Conservation (phyloP, 2,888 invertebrate species). For the Platycheirus albimanus region DNA sequence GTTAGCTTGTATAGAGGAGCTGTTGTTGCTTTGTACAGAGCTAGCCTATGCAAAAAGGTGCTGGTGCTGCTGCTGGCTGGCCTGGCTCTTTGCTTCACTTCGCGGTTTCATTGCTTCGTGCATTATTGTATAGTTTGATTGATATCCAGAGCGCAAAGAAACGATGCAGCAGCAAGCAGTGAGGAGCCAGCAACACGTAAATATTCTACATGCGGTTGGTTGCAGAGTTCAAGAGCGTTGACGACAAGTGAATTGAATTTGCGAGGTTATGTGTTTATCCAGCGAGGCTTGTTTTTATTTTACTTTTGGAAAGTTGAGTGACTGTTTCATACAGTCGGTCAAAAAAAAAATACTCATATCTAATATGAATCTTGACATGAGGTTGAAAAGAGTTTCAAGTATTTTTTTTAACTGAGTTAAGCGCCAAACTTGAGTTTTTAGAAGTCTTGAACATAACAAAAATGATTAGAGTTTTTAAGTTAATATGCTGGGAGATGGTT, state of each 20-base stretch:
- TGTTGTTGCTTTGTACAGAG: constrained; percentile 41
- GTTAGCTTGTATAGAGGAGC: too few relatives aligned
- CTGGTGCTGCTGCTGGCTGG: constrained; percentile 16
- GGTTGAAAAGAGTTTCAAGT: too few relatives aligned
- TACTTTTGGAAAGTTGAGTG: constrained; percentile 25
- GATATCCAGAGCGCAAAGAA: constrained; percentile 52
- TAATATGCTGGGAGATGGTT: too few relatives aligned
- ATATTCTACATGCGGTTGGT: constrained; percentile 59
- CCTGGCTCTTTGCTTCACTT: constrained; percentile 28
- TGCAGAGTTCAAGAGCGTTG: constrained; percentile 69
- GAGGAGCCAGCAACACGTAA: too few relatives aligned
- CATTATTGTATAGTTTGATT: constrained; percentile 68
- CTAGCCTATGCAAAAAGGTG: constrained; percentile 21
- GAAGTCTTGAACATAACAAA: too few relatives aligned
- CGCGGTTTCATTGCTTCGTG: constrained; percentile 62
- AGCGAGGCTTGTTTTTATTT: constrained; percentile 41
- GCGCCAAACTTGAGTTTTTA: too few relatives aligned
- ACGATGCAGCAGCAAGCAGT: constrained; percentile 35
- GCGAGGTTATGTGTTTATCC: constrained; percentile 69
- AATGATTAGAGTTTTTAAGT: too few relatives aligned
- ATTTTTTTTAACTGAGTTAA: too few relatives aligned
- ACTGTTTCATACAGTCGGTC: background rate
- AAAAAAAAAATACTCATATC: too few relatives aligned
- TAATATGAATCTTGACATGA: too few relatives aligned
- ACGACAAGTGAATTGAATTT: constrained; percentile 74